Evolutionary conservation across 2,113 vertebrate species (phyloP).

Genomic region (Muntiacus reevesi): DNA sequence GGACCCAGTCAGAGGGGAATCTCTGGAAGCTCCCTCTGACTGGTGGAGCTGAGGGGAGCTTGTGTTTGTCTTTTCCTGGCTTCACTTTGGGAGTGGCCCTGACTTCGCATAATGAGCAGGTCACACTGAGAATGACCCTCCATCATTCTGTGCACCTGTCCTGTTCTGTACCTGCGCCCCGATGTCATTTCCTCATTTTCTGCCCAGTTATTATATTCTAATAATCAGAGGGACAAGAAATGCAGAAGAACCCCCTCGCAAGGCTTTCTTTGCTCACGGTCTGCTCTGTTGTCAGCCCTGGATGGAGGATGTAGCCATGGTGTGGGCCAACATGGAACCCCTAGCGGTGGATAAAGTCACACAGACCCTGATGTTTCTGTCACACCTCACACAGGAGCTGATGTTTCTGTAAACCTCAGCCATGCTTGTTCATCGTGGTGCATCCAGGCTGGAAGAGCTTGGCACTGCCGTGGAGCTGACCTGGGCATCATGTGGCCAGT

Average conservation of each 20-base stretch:
- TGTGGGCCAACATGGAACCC: background rate
- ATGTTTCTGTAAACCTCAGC: background rate
- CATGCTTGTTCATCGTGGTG: background rate
- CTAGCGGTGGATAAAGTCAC: background rate
- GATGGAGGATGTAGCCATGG: background rate
- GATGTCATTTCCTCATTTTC: background rate
- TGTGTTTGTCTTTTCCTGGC: background rate
- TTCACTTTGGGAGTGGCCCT: background rate
- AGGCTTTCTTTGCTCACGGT: background rate
- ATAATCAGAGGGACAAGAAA: background rate
- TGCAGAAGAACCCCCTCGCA: background rate
- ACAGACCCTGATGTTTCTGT: background rate
- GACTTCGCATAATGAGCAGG: background rate
- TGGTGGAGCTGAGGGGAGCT: constrained; percentile 57
- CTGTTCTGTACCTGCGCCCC: background rate
- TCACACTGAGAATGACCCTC: background rate
- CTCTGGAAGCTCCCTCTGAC: constrained; percentile 69
- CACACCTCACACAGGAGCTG: too few relatives aligned
- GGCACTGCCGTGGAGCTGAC: background rate
- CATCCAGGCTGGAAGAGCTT: background rate
- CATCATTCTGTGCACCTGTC: background rate
- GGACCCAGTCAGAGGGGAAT: constrained; percentile 66
- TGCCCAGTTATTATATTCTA: background rate
- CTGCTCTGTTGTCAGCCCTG: background rate
- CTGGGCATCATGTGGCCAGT: background rate